These are phyloP conservation scores for Brachyhypopomus occidentalis DNA, from an alignment of 2,113 vertebrate genomes.

Conservation along the genomic window DNA sequence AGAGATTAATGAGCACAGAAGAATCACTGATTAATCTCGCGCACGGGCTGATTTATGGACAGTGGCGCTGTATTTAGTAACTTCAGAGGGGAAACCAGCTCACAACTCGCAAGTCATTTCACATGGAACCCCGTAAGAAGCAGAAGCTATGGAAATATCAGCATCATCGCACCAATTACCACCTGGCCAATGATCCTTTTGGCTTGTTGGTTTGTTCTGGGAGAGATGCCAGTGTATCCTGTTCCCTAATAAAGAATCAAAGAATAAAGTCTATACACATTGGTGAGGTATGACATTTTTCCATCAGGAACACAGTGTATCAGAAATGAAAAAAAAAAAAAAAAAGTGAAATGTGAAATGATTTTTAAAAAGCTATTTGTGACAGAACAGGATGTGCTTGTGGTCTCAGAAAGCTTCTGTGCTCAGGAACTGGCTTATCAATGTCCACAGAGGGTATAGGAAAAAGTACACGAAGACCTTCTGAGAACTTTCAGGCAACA, in stretches of 20 bases:
- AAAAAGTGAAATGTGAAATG: neutral
- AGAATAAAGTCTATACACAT: neutral
- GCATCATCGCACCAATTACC: constrained; percentile 37
- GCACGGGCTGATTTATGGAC: constrained; percentile 54
- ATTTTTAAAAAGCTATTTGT: constrained; percentile 22
- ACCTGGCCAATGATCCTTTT: neutral
- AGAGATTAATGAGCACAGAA: constrained; percentile 61
- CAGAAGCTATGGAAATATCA: neutral
- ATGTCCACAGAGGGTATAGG: constrained; percentile 6
- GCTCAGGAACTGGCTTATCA: constrained; percentile 12
- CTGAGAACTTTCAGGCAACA: neutral
- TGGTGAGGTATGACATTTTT: constrained; percentile 16
- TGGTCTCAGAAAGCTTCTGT: constrained; percentile 20
- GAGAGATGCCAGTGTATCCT: constrained; percentile 19
- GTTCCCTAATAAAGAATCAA: constrained; percentile 9
- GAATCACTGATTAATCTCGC: constrained; percentile 63
- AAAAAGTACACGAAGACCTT: constrained; percentile 45
- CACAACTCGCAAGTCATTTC: constrained; percentile 36
- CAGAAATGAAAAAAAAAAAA: constrained; percentile 5
- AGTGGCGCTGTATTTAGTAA: constrained; percentile 50
- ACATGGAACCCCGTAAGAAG: neutral
- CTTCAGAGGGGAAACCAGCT: constrained; percentile 16
- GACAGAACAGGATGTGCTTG: constrained; percentile 39
- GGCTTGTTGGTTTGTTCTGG: neutral
- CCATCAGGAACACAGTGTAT: constrained; percentile 18